Evolutionary conservation across 2,888 invertebrate genomes (phyloP).

Genomic region (Choristoneura rosaceana): DNA sequence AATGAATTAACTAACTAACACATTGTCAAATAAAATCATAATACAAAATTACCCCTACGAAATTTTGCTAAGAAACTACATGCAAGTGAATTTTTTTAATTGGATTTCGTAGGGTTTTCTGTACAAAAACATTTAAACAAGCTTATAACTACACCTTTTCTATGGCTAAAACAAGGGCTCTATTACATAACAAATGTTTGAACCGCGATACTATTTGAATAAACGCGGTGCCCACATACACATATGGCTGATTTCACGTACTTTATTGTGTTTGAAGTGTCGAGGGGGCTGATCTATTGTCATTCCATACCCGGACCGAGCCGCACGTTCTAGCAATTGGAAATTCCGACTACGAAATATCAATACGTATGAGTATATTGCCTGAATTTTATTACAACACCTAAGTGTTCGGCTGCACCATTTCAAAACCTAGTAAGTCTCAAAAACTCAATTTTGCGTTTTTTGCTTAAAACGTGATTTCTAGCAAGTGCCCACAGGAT

Average conservation of each 20-base stretch:
- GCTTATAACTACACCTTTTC: background rate
- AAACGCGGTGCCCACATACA: conserved; percentile 23
- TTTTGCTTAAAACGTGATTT: too few relatives aligned
- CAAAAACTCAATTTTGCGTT: too few relatives aligned
- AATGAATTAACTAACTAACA: too few relatives aligned
- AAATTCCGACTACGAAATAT: conserved; percentile 40
- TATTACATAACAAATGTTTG: background rate
- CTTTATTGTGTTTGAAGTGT: conserved; percentile 58
- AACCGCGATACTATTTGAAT: conserved; percentile 30
- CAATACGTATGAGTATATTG: conserved; percentile 35
- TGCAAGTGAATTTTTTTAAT: too few relatives aligned
- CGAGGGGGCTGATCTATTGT: conserved; percentile 44
- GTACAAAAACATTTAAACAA: background rate
- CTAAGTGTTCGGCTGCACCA: too few relatives aligned
- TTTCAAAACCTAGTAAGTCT: too few relatives aligned
- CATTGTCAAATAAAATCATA: too few relatives aligned
- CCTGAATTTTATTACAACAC: conserved; percentile 24
- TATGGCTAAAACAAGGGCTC: background rate
- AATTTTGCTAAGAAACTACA: too few relatives aligned
- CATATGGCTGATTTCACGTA: conserved; percentile 54
- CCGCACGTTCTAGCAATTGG: conserved; percentile 33
- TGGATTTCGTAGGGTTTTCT: too few relatives aligned
- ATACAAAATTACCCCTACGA: too few relatives aligned
- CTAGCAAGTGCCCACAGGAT: too few relatives aligned
- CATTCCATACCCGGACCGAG: conserved; percentile 34